Conservation (phyloP, 2,888 invertebrate genomes). For the Diarsia rubi region DNA sequence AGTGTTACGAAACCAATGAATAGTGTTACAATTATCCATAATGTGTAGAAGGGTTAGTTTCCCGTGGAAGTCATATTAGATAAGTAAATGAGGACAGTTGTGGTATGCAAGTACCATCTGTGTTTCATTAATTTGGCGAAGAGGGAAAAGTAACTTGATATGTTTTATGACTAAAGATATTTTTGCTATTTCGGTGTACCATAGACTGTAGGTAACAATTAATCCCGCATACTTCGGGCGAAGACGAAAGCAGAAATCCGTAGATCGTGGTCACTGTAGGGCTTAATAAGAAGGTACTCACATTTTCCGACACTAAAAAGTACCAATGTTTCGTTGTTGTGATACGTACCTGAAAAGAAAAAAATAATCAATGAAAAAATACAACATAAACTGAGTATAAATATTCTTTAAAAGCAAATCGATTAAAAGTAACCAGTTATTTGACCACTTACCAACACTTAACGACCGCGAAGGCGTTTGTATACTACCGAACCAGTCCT, state of each 20-base stretch:
- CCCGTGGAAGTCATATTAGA: constrained; percentile 22
- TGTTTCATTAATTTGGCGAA: constrained; percentile 1
- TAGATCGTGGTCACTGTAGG: neutral
- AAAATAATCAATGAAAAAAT: neutral
- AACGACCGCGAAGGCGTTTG: too few relatives aligned
- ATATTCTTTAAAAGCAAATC: neutral
- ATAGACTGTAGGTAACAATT: neutral
- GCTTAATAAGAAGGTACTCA: constrained; percentile 26
- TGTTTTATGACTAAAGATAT: neutral
- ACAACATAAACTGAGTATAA: neutral
- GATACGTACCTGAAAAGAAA: constrained; percentile 52
- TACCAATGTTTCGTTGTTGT: neutral
- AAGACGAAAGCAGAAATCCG: neutral
- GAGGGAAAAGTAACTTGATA: neutral
- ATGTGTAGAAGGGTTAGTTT: constrained; percentile 17
- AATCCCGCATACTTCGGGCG: neutral
- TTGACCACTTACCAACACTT: neutral
- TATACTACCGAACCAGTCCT: neutral
- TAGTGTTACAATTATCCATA: constrained; percentile 33
- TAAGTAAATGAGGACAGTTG: neutral
- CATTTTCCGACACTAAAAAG: neutral
- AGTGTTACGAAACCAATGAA: constrained; percentile 6
- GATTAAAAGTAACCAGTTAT: neutral
- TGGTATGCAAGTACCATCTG: neutral
- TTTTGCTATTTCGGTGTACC: neutral